phyloP scores from a whole-genome alignment of 2,797 vertebrate species.

The Margarornis squamiger region DNA sequence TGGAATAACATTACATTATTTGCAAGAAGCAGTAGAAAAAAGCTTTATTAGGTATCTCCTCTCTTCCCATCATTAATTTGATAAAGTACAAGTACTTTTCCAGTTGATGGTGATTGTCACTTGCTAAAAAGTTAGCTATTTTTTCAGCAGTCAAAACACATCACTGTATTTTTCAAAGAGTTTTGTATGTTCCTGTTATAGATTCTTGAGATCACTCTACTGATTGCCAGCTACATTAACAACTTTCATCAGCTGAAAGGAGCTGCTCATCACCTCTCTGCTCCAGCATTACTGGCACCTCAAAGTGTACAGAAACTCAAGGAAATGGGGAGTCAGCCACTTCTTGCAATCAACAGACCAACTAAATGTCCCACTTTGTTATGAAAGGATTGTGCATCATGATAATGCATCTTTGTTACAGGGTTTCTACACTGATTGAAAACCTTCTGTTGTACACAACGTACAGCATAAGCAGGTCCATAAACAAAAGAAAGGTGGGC shows the following conservation, averaged over 20 bases:
- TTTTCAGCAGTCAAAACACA: conserved; percentile 63
- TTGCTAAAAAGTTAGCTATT: conserved; percentile 55
- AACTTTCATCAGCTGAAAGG: conserved; percentile 90
- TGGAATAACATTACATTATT: conserved; percentile 11
- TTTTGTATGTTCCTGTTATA: conserved; percentile 69
- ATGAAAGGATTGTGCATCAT: conserved; percentile 64
- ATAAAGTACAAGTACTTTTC: conserved; percentile 46
- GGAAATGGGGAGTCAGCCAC: conserved; percentile 81
- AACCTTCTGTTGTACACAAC: background rate
- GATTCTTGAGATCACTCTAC: conserved; percentile 93
- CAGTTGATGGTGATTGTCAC: conserved; percentile 42
- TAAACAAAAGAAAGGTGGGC: background rate
- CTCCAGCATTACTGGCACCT: conserved; percentile 85
- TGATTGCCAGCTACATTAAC: conserved; percentile 94
- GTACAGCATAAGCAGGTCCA: background rate
- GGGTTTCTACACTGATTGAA: background rate
- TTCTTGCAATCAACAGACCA: conserved; percentile 80
- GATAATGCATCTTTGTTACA: background rate
- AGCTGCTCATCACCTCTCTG: conserved; percentile 89
- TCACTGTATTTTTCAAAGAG: conserved; percentile 55
- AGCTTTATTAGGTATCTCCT: conserved; percentile 15
- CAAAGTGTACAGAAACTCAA: conserved; percentile 81
- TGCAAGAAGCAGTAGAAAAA: conserved; percentile 8
- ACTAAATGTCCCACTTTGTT: conserved; percentile 91
- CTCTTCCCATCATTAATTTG: conserved; percentile 21